Conservation (phyloP, 2,113 vertebrate species). For the Alaudala cheleensis region DNA sequence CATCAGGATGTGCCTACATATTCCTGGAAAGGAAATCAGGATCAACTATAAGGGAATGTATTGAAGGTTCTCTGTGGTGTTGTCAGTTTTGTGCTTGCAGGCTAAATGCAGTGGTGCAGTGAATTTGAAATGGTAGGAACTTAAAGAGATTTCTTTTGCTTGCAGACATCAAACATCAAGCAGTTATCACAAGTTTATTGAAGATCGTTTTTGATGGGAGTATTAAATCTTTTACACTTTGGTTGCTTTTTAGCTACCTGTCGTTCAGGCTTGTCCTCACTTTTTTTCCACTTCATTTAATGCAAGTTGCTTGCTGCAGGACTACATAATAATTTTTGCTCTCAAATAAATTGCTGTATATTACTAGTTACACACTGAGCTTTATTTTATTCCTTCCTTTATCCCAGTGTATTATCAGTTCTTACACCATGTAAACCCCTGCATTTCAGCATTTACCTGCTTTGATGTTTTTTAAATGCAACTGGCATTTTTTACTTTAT, state of each 20-base stretch:
- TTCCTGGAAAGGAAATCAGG: background rate
- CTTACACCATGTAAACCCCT: background rate
- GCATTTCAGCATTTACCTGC: background rate
- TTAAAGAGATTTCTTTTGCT: background rate
- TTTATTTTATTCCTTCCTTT: background rate
- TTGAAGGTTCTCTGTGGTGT: background rate
- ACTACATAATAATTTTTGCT: background rate
- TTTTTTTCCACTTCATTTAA: background rate
- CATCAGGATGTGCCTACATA: background rate
- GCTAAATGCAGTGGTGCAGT: background rate
- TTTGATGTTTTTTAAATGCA: background rate
- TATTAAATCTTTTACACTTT: background rate
- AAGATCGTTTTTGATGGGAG: background rate
- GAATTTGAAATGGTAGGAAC: background rate
- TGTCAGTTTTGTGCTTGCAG: background rate
- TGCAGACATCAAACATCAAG: background rate
- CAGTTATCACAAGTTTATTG: background rate
- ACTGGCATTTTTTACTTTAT: background rate
- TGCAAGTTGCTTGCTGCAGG: background rate
- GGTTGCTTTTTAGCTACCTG: background rate
- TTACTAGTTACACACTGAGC: background rate
- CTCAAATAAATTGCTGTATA: background rate
- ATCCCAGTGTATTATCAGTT: background rate
- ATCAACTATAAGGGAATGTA: rapidly evolving
- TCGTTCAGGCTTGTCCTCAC: background rate